Percentiles rank a stretch among this genome's conserved stretches.
Evolutionary conservation across 2,888 invertebrate species (phyloP).

Genomic region (Serrognathus titanus): DNA sequence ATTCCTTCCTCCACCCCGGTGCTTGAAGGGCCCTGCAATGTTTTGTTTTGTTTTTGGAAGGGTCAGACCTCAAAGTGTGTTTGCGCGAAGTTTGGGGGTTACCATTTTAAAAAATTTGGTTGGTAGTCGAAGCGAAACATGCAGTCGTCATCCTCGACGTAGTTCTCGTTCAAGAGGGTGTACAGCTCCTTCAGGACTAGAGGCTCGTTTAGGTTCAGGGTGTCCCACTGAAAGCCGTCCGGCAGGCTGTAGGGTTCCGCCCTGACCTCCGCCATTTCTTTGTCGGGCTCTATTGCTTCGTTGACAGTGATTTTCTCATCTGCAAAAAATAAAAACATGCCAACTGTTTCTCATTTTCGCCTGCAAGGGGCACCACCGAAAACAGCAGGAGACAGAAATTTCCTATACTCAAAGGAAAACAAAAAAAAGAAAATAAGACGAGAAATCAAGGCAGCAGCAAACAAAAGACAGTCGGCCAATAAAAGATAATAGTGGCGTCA

Average conservation of each 20-base stretch:
- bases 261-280: conserved; percentile 76
- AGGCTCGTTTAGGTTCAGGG: conserved; percentile 85
- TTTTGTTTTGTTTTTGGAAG: background rate
- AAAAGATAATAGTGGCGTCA: too few species aligned
- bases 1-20: conserved; percentile 93
- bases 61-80: background rate
- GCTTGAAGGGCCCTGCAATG: conserved; percentile 83
- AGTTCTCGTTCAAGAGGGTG: conserved; percentile 94
- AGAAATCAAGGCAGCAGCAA: too few species aligned
- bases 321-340: conserved; percentile 37
- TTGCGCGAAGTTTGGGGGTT: conserved; percentile 24
- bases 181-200: conserved; percentile 89
- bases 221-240: conserved; percentile 94
- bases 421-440: too few species aligned
- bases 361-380: too few species aligned
- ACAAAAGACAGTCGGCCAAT: too few species aligned
- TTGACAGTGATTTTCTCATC: conserved; percentile 89
- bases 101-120: conserved; percentile 95
- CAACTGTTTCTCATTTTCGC: too few species aligned
- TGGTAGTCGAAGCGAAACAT: conserved; percentile 99
- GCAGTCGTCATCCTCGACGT: conserved; percentile 99
- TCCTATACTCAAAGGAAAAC: too few species aligned
- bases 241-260: conserved; percentile 91
- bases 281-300: conserved; percentile 88
- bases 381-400: too few species aligned